Evolutionary conservation across 2,797 vertebrate genomes (phyloP).

Genomic region (Hydrocynus forskahlii): DNA sequence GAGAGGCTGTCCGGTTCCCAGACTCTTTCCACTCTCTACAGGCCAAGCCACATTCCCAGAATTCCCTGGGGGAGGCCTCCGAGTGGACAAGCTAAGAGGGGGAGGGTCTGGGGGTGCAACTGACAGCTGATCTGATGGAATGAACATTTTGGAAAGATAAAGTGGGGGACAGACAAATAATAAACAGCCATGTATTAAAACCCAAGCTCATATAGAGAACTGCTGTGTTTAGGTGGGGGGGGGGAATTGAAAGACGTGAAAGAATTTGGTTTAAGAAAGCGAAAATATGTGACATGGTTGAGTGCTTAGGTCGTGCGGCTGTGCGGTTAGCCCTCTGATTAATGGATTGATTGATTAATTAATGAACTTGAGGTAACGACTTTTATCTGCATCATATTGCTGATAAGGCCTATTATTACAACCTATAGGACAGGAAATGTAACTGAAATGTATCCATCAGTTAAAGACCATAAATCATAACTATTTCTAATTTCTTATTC

Average conservation of each 20-base stretch:
- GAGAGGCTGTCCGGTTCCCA: slow-evolving; percentile 49
- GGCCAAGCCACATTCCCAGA: slow-evolving; percentile 39
- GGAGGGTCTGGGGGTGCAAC: slow-evolving; percentile 3
- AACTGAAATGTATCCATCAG: not conserved
- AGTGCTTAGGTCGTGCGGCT: not conserved
- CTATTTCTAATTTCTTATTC: no score
- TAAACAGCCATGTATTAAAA: slow-evolving; percentile 15
- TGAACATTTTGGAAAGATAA: slow-evolving; percentile 12
- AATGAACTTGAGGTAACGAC: not conserved
- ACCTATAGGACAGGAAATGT: not conserved
- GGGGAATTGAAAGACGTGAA: not conserved
- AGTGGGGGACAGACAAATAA: not conserved
- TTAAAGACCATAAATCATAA: not conserved
- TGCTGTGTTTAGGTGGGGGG: not conserved
- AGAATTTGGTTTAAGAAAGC: not conserved
- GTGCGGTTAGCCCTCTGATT: slow-evolving; percentile 3
- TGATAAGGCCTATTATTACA: not conserved
- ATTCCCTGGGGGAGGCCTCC: slow-evolving; percentile 38
- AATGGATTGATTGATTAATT: slow-evolving; percentile 9
- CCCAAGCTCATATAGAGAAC: not conserved
- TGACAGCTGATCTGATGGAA: slow-evolving; percentile 43
- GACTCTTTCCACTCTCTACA: slow-evolving; percentile 37
- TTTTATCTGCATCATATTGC: not conserved
- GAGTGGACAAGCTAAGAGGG: slow-evolving; percentile 4
- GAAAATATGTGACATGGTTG: not conserved